Percentiles rank a stretch among this genome's conserved stretches.
These are phyloP conservation scores for Hapalemur alaotrensis DNA, from an alignment of 2,797 vertebrate species.

Conservation along the genomic window DNA sequence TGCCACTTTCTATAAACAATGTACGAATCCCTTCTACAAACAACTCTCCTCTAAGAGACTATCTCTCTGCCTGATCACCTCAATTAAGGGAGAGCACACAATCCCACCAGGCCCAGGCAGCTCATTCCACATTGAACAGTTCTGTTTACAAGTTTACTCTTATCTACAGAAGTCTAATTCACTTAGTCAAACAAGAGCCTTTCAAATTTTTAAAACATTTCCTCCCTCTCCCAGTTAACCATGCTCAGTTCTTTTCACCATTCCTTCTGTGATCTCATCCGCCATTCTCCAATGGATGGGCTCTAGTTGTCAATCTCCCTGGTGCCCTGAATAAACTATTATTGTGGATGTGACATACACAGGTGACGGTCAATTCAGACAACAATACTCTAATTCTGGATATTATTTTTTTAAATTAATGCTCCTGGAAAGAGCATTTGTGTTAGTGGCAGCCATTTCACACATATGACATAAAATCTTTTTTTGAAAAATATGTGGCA, in stretches of 20 bases:
- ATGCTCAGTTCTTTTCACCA: not conserved
- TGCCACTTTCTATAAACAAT: not conserved
- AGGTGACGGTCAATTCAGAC: not conserved
- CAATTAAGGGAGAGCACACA: not conserved
- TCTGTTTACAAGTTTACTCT: not conserved
- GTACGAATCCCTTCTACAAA: not conserved
- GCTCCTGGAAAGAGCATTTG: not conserved
- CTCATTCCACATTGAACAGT: not conserved
- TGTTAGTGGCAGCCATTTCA: not conserved
- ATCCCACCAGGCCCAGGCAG: not conserved
- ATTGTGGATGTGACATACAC: not conserved
- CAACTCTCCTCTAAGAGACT: not conserved
- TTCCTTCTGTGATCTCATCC: not conserved
- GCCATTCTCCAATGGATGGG: not conserved
- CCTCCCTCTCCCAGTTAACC: not conserved
- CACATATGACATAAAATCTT: not conserved
- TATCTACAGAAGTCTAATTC: not conserved
- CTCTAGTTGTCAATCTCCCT: not conserved
- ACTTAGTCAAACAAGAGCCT: not conserved
- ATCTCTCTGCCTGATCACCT: not conserved
- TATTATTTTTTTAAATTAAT: conserved; percentile 20
- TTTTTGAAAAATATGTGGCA: not conserved
- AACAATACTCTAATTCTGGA: not conserved
- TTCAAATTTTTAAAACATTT: not conserved
- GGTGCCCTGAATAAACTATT: not conserved